A percentile compares a stretch with the other conserved stretches of the same genome.
Evolutionary conservation across 2,888 invertebrate species (phyloP).

Genomic region (Timema podura): DNA sequence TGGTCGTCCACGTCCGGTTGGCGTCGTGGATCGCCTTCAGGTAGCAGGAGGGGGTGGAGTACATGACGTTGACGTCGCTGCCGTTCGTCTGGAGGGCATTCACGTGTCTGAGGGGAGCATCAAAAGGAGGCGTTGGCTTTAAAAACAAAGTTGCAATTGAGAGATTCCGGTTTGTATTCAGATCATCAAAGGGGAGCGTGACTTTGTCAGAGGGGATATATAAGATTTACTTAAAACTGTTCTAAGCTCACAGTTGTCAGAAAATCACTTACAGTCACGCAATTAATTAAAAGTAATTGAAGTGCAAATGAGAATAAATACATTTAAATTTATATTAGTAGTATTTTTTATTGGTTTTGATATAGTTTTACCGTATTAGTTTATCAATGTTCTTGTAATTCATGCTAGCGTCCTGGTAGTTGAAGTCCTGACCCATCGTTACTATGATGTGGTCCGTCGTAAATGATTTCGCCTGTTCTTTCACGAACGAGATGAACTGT

Average conservation of each 20-base stretch:
- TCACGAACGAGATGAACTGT: slow-evolving; percentile 26
- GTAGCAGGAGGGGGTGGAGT: slow-evolving; percentile 43
- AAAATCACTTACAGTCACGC: too few species aligned
- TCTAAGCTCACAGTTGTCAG: too few species aligned
- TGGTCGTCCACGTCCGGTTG: slow-evolving; percentile 40
- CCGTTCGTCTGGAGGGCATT: slow-evolving; percentile 57
- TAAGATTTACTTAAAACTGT: too few species aligned
- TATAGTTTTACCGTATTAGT: slow-evolving; percentile 66
- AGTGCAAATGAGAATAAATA: too few species aligned
- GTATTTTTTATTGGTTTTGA: too few species aligned
- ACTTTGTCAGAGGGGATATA: too few species aligned
- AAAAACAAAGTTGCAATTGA: too few species aligned
- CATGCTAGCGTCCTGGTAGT: slow-evolving; percentile 63
- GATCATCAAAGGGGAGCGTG: too few species aligned
- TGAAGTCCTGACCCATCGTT: slow-evolving; percentile 92
- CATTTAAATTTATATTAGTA: too few species aligned
- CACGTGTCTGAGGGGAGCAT: slow-evolving; percentile 63
- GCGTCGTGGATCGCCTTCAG: slow-evolving; percentile 41
- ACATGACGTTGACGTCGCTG: slow-evolving; percentile 39
- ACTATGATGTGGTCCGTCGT: slow-evolving; percentile 69
- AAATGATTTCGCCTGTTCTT: slow-evolving; percentile 21
- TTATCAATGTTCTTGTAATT: slow-evolving; percentile 88
- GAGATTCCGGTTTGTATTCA: too few species aligned
- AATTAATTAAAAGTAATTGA: too few species aligned
- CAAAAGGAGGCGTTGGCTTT: neutral